These are phyloP conservation scores for Lamellibrachia satsuma DNA, from an alignment of 2,888 invertebrate species.

Conservation along the genomic window DNA sequence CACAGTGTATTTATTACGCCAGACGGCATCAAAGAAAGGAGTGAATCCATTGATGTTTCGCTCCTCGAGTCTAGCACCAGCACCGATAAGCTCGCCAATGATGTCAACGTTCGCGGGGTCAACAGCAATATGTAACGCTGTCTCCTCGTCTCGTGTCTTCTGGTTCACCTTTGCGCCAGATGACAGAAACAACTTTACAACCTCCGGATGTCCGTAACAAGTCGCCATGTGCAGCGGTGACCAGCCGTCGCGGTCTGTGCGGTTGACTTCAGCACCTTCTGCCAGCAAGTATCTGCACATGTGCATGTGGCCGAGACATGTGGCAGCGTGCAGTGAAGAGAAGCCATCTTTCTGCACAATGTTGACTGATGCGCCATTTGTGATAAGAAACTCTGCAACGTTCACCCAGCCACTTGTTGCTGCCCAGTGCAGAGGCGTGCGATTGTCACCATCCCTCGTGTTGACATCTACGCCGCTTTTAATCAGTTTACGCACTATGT, in stretches of 20 bases:
- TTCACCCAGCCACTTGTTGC: constrained; percentile 48
- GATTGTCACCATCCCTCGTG: constrained; percentile 49
- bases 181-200: constrained; percentile 48
- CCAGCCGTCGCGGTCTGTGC: constrained; percentile 54
- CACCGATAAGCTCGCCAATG: constrained; percentile 45
- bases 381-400: constrained; percentile 48
- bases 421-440: constrained; percentile 58
- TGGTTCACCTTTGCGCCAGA: constrained; percentile 47
- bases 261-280: constrained; percentile 51
- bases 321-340: constrained; percentile 56
- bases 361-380: constrained; percentile 50
- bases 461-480: constrained; percentile 51
- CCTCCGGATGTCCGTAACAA: constrained; percentile 51
- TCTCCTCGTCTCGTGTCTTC: constrained; percentile 50
- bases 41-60: constrained; percentile 50
- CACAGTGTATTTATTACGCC: constrained; percentile 50
- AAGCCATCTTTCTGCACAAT: constrained; percentile 55
- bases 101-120: constrained; percentile 50
- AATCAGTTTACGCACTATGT: constrained; percentile 47
- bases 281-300: constrained; percentile 49
- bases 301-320: constrained; percentile 52
- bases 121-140: constrained; percentile 53
- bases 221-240: constrained; percentile 55
- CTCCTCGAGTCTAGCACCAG: constrained; percentile 47
- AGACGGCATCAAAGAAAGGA: constrained; percentile 54